Percentiles rank a stretch among this genome's conserved stretches.
Conservation (phyloP, 2,888 invertebrate genomes). For the Sphecodes monilicornis region DNA sequence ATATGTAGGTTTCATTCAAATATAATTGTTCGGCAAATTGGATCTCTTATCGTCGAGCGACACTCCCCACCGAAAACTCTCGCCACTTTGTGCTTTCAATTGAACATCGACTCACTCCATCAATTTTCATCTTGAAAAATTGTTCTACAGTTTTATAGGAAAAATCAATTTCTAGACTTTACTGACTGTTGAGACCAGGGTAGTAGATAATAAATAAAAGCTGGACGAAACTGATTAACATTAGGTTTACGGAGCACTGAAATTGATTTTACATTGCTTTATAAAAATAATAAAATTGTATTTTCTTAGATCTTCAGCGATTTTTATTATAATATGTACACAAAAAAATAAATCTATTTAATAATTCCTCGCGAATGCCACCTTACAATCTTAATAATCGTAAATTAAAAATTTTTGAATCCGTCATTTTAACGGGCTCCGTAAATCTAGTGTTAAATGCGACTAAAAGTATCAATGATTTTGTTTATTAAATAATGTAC, state of each 20-base stretch:
- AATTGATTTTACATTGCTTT: too few relatives aligned
- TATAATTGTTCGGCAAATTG: conserved; percentile 73
- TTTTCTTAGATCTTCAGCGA: too few relatives aligned
- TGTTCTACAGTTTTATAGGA: not conserved
- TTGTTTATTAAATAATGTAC: conserved; percentile 77
- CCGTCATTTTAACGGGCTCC: too few relatives aligned
- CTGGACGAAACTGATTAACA: not conserved
- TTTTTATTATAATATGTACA: too few relatives aligned
- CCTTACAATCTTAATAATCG: too few relatives aligned
- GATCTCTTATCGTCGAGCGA: conserved; percentile 70
- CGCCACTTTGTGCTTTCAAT: conserved; percentile 63
- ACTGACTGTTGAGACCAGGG: not conserved
- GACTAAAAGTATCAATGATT: not conserved
- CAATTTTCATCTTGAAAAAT: conserved; percentile 33
- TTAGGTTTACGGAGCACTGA: too few relatives aligned
- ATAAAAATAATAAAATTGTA: too few relatives aligned
- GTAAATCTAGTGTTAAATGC: too few relatives aligned
- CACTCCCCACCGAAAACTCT: conserved; percentile 59
- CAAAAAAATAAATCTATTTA: too few relatives aligned
- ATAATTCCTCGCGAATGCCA: too few relatives aligned
- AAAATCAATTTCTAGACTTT: not conserved
- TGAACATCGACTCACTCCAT: conserved; percentile 55
- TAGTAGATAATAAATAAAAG: not conserved
- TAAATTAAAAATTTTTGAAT: too few relatives aligned
- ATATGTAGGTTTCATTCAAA: conserved; percentile 63